Evolutionary conservation across 2,888 invertebrate species (phyloP).

Genomic region (Amaurobius ferox): DNA sequence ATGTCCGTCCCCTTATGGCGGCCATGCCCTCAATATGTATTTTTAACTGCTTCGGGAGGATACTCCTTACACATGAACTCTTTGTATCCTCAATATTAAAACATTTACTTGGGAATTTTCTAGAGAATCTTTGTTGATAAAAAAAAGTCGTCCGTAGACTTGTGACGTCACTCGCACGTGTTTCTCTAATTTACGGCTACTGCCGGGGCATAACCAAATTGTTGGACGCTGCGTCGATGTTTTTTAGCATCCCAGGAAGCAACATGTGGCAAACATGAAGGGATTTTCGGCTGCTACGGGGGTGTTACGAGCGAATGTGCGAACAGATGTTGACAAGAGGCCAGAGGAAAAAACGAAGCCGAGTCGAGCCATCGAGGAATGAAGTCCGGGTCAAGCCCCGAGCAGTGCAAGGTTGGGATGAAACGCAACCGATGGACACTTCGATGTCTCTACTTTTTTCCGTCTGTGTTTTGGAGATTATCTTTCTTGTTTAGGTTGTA

Average conservation of each 20-base stretch:
- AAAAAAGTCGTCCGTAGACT: conserved; percentile 18
- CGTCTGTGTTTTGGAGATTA: too few relatives aligned
- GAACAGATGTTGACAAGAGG: conserved; percentile 63
- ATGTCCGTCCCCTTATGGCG: too few relatives aligned
- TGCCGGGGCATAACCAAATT: conserved; percentile 31
- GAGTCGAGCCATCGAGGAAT: conserved; percentile 5
- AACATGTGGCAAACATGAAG: conserved; percentile 63
- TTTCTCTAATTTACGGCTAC: conserved; percentile 42
- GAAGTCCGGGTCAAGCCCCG: conserved; percentile 59
- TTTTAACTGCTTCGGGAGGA: too few relatives aligned
- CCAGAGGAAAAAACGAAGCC: background rate
- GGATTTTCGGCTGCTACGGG: conserved; percentile 36
- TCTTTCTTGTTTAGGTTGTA: too few relatives aligned
- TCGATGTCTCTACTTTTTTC: background rate
- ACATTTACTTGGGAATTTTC: background rate
- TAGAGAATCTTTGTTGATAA: background rate
- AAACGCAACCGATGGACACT: conserved; percentile 9
- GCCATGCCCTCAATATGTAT: too few relatives aligned
- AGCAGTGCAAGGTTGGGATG: conserved; percentile 55
- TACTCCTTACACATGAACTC: background rate
- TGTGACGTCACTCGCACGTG: conserved; percentile 64
- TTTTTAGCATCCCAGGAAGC: conserved; percentile 58
- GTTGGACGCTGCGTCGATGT: conserved; percentile 23
- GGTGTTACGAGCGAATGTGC: conserved; percentile 39
- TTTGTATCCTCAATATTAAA: background rate